Evolutionary conservation across 2,113 vertebrate genomes (phyloP), one percentile per base, ranked within the genome.

Genomic region (Labeo rohita): DNA sequence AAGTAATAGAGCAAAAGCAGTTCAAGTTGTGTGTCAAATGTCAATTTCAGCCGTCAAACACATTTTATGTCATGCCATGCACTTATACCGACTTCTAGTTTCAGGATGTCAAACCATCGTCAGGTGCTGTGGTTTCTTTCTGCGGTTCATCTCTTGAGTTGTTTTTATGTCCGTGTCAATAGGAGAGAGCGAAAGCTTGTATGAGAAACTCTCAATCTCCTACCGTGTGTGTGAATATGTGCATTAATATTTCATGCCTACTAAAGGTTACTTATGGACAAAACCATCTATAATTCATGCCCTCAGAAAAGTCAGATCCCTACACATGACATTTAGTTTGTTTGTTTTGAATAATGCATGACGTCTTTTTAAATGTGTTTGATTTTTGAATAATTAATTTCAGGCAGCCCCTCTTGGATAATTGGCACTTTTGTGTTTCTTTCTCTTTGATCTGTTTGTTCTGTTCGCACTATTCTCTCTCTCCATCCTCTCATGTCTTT

Each of bases 221-320:
- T 12, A 63, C 65, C 56, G 81, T 21, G 50, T 0, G 66, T 73
- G 81, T 83, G 81, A 54, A 56, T 73, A 34, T 43, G 34, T 73
- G 50, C 81, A 83, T 83, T 73, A 83, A 83, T 83, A 83, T 83
- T 83, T 83, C 81, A 83, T 56, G 66, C 2, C 34, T 45, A 83
- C 81, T 83, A 83, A 83, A 83, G 81, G 81, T 83, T 83, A 83
- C 81, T 56, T 83, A 83, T 83, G 81, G 66, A 73, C 81, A 83
- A 83, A 83, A 59, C 66, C 81, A 83, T 83, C 28, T 54, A 83
- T 83, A 83, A 83, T 83, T 83, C 81, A 83, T 73, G 18, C 66
- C 28, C 81, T 39, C 49, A 43, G 81, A 73, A 83, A 83, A 83
- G 81, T 72, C 81, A 73, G 66, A 83, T 43, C 81, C 50, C 18